Evolutionary conservation across 1,140 invertebrate species (phyloP), one percentile per base, ranked within the genome.

Genomic region (Bemisia tabaci): DNA sequence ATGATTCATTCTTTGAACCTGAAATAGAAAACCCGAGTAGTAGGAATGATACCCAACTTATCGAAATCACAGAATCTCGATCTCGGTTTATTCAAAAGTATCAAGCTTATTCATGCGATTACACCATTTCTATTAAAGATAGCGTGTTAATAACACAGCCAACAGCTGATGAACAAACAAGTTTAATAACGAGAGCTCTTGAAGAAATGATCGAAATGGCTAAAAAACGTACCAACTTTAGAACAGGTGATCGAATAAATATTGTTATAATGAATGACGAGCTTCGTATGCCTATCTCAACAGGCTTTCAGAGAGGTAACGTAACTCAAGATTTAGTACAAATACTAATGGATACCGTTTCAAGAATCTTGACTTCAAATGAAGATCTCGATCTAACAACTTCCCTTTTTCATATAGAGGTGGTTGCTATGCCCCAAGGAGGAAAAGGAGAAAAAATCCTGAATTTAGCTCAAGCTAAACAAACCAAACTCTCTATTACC

Each of bases 401-500:
- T 12, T 64, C 9, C 17, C 1, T 22, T n/a, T 64, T 64, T 39
- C 9, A 64, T 33, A 22, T 64, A n/a, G 21, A 27, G 2, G 23
- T 26, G 12, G 22, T 64, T 33, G 21, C 25, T 2, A 39, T 64
- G 33, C 33, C 63, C 17, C 63, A 26, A 33, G 27, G 63, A 33
- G 26, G 27, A 5, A n/a, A 39, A 33, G 26, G 63, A 2, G 27
- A 23, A 33, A 64, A 64, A 39, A 64, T 64, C 2, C n/a, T 64
- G 17, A 63, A 63, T 63, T 63, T 63, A 63, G 62, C 62, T 63
- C 22, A 63, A 63, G 62, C 62, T 63, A 63, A 63, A 63, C 62
- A 63, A 63, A 63, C 62, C 17, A 63, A 63, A 26, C 17, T 17
- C 26, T 63, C 62, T 12, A 63, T 63, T 11, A 26, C 26, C 22